phyloP scores from a whole-genome alignment of 2,888 invertebrate genomes.

The Drosophila hawaiiensis region DNA sequence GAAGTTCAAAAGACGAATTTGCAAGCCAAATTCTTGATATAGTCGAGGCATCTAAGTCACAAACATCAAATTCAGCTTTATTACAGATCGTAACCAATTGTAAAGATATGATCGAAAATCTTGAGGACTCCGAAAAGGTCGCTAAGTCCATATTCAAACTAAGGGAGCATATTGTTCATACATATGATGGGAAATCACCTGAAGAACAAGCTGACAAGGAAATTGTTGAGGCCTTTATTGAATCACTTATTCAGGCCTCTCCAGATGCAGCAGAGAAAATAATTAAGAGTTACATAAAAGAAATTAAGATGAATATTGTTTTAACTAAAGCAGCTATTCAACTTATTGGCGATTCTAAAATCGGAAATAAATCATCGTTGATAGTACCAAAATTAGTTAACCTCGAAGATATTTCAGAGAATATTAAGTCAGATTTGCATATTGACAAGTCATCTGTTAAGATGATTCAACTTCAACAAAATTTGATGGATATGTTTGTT shows the following conservation, averaged over 20 bases:
- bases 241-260: slow-evolving; percentile 45
- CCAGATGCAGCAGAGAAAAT: slow-evolving; percentile 49
- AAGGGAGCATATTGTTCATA: slow-evolving; percentile 82
- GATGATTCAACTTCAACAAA: slow-evolving; percentile 78
- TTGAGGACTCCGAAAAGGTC: slow-evolving; percentile 49
- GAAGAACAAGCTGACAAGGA: slow-evolving; percentile 41
- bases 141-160: slow-evolving; percentile 76
- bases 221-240: slow-evolving; percentile 54
- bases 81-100: slow-evolving; percentile 22
- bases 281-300: slow-evolving; percentile 36
- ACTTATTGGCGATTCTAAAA: slow-evolving; percentile 42
- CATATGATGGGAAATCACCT: slow-evolving; percentile 71
- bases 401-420: slow-evolving; percentile 55
- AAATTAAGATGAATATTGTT: slow-evolving; percentile 56
- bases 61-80: not conserved
- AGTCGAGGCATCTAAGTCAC: not conserved
- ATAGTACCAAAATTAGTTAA: slow-evolving; percentile 51
- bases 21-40: not conserved
- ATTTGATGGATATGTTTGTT: slow-evolving; percentile 81
- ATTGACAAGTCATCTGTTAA: slow-evolving; percentile 74
- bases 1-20: not conserved
- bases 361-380: slow-evolving; percentile 46
- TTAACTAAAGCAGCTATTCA: slow-evolving; percentile 44
- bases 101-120: slow-evolving; percentile 47
- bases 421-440: slow-evolving; percentile 32